Percentiles rank a stretch among this genome's conserved stretches.
Evolutionary conservation across 1,140 invertebrate genomes (phyloP).

Genomic region (Radopholus similis): DNA sequence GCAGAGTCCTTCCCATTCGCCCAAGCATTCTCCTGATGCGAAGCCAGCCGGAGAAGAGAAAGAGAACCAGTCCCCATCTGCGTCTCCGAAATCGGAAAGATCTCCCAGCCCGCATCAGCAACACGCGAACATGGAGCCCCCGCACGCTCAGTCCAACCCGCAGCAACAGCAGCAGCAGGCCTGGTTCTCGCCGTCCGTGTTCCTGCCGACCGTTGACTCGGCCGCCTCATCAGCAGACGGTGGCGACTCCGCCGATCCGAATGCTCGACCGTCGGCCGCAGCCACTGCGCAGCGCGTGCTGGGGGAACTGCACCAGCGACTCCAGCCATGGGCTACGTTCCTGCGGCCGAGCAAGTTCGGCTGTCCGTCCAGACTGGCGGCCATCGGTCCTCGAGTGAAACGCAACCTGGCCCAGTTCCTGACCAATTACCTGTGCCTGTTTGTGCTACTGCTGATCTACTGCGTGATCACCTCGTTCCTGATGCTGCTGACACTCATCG

Average conservation of each 20-base stretch:
- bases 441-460: constrained; percentile 36
- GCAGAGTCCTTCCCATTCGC: no score
- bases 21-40: no score
- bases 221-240: background rate
- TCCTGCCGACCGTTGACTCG: background rate
- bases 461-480: constrained; percentile 42
- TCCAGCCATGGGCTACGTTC: constrained; percentile 38
- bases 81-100: no score
- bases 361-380: constrained; percentile 10
- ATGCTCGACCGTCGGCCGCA: background rate
- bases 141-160: no score
- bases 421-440: constrained; percentile 41
- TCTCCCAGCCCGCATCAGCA: background rate
- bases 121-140: background rate
- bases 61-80: no score
- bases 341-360: constrained; percentile 33
- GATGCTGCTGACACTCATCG: constrained; percentile 38
- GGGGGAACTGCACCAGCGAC: constrained; percentile 10
- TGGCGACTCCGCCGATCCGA: background rate
- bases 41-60: no score
- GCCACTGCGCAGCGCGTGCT: constrained; percentile 5
- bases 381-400: constrained; percentile 32
- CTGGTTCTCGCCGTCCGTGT: background rate
- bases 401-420: constrained; percentile 32
- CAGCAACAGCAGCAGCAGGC: background rate